These are phyloP conservation scores for Gymnoscelis rufifasciata DNA, from an alignment of 2,888 invertebrate genomes.

Conservation along the genomic window DNA sequence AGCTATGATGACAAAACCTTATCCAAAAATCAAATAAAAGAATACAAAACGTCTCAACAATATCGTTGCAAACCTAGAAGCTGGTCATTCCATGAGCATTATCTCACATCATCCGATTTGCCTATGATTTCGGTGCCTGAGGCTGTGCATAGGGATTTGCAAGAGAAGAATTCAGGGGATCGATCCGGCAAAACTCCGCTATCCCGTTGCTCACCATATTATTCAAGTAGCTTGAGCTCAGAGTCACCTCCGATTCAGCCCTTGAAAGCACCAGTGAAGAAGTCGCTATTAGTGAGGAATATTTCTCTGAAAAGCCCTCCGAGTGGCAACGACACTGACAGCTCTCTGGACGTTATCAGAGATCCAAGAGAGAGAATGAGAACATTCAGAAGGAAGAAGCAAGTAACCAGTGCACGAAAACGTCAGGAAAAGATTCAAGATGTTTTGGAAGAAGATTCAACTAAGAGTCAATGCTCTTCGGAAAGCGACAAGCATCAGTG, in stretches of 20 bases:
- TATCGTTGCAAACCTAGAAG: constrained; percentile 80
- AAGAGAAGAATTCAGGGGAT: constrained; percentile 62
- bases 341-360: constrained; percentile 82
- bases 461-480: constrained; percentile 73
- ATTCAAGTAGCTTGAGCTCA: constrained; percentile 86
- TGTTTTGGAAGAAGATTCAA: constrained; percentile 73
- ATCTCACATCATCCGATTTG: constrained; percentile 76
- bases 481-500: constrained; percentile 70
- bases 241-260: constrained; percentile 85
- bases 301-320: constrained; percentile 84
- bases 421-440: constrained; percentile 78
- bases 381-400: constrained; percentile 83
- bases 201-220: constrained; percentile 85
- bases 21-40: constrained; percentile 82
- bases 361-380: constrained; percentile 83
- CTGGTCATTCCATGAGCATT: constrained; percentile 82
- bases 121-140: constrained; percentile 78
- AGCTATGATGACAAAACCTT: constrained; percentile 82
- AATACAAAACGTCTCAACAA: constrained; percentile 79
- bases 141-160: constrained; percentile 64
- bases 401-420: constrained; percentile 78
- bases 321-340: constrained; percentile 87
- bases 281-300: constrained; percentile 79
- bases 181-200: constrained; percentile 77
- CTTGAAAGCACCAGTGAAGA: constrained; percentile 82